These are phyloP conservation scores for Chrysina gloriosa DNA, from an alignment of 2,888 invertebrate genomes.

Conservation along the genomic window DNA sequence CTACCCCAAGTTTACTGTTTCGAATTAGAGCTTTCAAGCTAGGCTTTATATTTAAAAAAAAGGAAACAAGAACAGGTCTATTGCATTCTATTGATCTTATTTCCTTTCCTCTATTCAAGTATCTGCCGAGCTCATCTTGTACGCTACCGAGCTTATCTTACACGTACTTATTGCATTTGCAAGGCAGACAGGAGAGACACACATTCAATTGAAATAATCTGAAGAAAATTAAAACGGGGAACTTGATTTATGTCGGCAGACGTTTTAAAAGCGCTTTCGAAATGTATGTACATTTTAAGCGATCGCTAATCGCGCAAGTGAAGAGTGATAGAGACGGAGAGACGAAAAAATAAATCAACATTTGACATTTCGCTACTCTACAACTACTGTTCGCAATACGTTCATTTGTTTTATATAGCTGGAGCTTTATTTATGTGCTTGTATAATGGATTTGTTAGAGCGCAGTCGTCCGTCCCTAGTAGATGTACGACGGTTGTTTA, in stretches of 20 bases:
- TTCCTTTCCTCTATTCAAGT: too few species aligned
- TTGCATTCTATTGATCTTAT: too few species aligned
- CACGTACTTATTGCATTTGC: too few species aligned
- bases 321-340: slow-evolving; percentile 16
- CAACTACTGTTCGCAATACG: slow-evolving; percentile 18
- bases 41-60: too few species aligned
- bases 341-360: slow-evolving; percentile 35
- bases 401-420: slow-evolving; percentile 26
- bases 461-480: background rate
- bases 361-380: slow-evolving; percentile 28
- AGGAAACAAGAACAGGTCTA: too few species aligned
- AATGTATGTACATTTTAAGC: slow-evolving; percentile 33
- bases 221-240: slow-evolving; percentile 28
- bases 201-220: slow-evolving; percentile 29
- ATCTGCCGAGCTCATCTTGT: too few species aligned
- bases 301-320: slow-evolving; percentile 11
- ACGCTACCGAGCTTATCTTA: too few species aligned
- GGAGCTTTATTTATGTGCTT: slow-evolving; percentile 24
- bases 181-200: background rate
- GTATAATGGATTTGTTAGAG: slow-evolving; percentile 28
- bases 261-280: slow-evolving; percentile 18
- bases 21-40: too few species aligned
- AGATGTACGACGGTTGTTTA: background rate
- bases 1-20: too few species aligned
- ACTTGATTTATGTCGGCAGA: slow-evolving; percentile 29